phyloP scores from a whole-genome alignment of 2,888 invertebrate species.

The Carcina quercana region DNA sequence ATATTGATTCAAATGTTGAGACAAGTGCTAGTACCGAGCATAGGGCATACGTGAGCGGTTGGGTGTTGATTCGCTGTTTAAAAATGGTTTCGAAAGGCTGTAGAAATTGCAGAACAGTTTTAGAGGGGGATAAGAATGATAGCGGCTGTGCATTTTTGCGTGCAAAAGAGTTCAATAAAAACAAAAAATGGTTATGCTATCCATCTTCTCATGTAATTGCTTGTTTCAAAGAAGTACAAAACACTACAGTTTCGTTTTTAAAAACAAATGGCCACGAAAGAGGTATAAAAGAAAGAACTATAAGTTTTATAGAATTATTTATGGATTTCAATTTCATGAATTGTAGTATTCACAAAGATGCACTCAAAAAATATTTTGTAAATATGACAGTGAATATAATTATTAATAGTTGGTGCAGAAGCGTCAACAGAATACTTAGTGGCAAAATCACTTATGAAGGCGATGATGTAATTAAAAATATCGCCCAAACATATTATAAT shows the following conservation, averaged over 20 bases:
- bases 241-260: not conserved
- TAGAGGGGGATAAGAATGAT: not conserved
- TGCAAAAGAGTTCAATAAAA: conserved; percentile 2
- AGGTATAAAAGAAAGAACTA: not conserved
- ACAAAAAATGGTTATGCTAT: conserved; percentile 1
- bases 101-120: not conserved
- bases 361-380: not conserved
- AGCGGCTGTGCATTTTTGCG: not conserved
- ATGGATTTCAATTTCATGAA: not conserved
- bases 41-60: conserved; percentile 8
- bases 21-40: not conserved
- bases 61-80: conserved; percentile 8
- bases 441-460: conserved; percentile 1
- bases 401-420: conserved; percentile 1
- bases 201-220: not conserved
- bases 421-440: not conserved
- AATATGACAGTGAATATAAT: not conserved
- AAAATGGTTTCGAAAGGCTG: conserved; percentile 6
- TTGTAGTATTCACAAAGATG: not conserved
- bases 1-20: not conserved
- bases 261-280: not conserved
- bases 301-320: not conserved
- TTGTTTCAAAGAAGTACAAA: conserved; percentile 1
- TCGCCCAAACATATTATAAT: conserved; percentile 5
- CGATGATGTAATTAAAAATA: conserved; percentile 4